A percentile compares a stretch with the other conserved stretches of the same genome.
Conservation (phyloP, 2,113 vertebrate species). For the Sprattus sprattus region DNA sequence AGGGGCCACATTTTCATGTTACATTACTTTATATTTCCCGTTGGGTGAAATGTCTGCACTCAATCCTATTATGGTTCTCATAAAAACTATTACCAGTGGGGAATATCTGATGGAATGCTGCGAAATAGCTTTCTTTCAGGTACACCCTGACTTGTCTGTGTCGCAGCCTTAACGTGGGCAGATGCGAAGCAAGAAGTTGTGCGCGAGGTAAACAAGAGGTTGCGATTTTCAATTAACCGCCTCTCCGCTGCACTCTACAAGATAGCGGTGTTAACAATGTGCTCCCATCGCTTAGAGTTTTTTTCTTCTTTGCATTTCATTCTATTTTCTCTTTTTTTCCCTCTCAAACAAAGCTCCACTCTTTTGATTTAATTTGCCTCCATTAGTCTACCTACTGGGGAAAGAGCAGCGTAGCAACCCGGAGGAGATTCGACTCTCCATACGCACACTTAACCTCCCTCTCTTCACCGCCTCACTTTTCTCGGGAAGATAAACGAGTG, state of each 20-base stretch:
- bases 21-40: neutral
- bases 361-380: neutral
- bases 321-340: neutral
- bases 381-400: neutral
- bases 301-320: neutral
- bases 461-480: neutral
- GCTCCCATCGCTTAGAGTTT: neutral
- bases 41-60: neutral
- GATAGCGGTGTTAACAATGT: neutral
- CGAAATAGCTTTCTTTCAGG: neutral
- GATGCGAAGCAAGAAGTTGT: neutral
- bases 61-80: slow-evolving; percentile 6
- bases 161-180: neutral
- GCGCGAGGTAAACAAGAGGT: neutral
- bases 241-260: neutral
- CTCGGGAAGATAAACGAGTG: neutral
- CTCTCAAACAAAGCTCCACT: neutral
- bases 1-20: neutral
- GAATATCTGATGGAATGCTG: neutral
- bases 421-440: neutral
- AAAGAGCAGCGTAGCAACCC: neutral
- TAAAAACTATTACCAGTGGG: slow-evolving; percentile 12
- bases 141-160: neutral
- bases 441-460: neutral
- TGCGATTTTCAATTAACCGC: neutral